These are phyloP conservation scores for Papilio helenus DNA, from an alignment of 1,140 invertebrate species.

Conservation along the genomic window DNA sequence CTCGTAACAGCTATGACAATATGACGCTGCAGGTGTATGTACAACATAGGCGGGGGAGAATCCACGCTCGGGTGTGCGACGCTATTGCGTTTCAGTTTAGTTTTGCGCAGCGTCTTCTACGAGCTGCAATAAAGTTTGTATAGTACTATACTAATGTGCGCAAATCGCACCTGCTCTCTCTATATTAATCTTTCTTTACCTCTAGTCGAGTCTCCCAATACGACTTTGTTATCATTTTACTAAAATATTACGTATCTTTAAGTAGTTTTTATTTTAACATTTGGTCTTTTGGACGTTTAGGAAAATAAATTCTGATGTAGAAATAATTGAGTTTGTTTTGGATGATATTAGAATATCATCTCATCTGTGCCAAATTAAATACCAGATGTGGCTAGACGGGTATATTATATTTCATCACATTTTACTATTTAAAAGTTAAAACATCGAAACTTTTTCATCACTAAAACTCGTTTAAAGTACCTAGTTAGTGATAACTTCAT, in stretches of 20 bases:
- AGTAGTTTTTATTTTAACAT: not conserved
- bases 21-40: not conserved
- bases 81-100: not conserved
- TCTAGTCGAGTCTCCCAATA: not conserved
- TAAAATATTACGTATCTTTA: too few relatives aligned
- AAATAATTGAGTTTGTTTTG: not conserved
- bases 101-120: not conserved
- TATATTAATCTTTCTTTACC: not conserved
- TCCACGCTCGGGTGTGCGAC: not conserved
- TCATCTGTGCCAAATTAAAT: not conserved
- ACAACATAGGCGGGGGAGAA: not conserved
- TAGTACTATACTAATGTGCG: not conserved
- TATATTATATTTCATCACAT: not conserved
- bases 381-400: not conserved
- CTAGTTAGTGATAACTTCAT: not conserved
- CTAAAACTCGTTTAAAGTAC: too few relatives aligned
- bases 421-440: not conserved
- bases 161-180: conserved; percentile 8
- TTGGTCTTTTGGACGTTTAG: not conserved
- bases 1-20: not conserved
- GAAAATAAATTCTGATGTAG: not conserved
- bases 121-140: not conserved
- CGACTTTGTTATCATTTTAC: not conserved
- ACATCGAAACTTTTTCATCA: not conserved
- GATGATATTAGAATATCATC: not conserved